Base-by-base conservation (phyloP, 2,888 invertebrate genomes). In the Heliconius aoede region DNA sequence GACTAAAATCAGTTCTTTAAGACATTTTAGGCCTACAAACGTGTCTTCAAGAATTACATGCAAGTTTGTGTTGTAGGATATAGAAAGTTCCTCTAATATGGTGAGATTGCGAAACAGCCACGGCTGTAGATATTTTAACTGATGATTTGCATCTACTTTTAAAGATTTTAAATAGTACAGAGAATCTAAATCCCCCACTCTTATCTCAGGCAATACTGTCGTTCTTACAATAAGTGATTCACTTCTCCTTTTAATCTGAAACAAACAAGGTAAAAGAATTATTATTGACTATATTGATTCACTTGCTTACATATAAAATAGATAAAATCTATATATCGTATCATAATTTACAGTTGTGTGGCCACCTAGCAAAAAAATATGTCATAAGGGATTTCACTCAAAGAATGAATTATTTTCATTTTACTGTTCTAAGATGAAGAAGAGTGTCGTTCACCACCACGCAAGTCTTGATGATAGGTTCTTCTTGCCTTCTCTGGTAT, bases 61-160 rank as follows among this genome's bases (percentile, higher is more conserved):
- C 4, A 96, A 86, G 15, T 90, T 87, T 3, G 91, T 90, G 81
- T 95, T 96, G 82, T 94, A 95, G 0, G 95, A 95, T 82, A 96
- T 94, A 0, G 95, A 95, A 15, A 96, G 84, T 72, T 95, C 94
- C 64, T 89, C 86, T 36, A 96, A 83, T 26, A 89, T 90, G 0
- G 86, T 89, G 81, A 96, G 86, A 78, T 95, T 93, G 26, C 85
- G 83, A 82, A 96, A 96, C 0, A 89, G 83, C 11, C 95, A 94
- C 0, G 94, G 90, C 81, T 94, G 89, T 32, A 96, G 90, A 72
- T 87, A 85, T 21, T 81, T 88, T n/a, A 96, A 86, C 72, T 92
- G 88, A 79, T 92, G 91, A 81, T 96, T 96, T 0, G 95, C 95
- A 84, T 95, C 95, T 76, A 96, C 92, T 80, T 94, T 91, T 18